Evolutionary conservation across 2,113 vertebrate species (phyloP), one percentile per base, ranked within the genome.

Genomic region (Phaethon lepturus): DNA sequence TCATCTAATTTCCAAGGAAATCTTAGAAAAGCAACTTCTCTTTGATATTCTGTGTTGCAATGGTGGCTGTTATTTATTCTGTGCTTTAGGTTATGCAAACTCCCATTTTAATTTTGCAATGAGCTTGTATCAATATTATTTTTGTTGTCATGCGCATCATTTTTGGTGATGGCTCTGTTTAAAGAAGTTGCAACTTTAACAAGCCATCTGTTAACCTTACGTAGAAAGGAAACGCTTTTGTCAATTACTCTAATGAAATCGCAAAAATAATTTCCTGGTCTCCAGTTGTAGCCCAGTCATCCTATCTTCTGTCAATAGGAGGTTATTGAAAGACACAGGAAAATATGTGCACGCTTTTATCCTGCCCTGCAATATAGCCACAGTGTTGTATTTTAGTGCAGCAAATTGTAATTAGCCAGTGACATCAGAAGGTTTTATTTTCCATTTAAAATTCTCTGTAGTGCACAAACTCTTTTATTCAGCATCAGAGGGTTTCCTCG

Each of bases 281-380:
- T 98, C 88, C 67, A 86, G 87, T 92, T 90, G 95, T 88, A 95
- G 88, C 92, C 85, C 94, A 96, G 92, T 94, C 86, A 85, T 95
- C 98, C 98, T 98, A 99, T 98, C 98, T 99, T 98, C 93, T 99
- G 99, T 99, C 99, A 99, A 99, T 98, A 99, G 96, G 89, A 97
- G 97, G 97, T 98, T 99, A 99, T 99, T 99, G 98, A 99, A 98
- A 97, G 91, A 81, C 85, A 83, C 81, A 93, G 96, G 87, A 92
- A 96, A 97, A 96, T 95, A 60, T 5, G 22, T 87, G 91, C 59
- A 90, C 49, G n/a, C 89, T 94, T 97, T 94, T 93, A 96, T 97
- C 72, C 64, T 87, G 74, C 79, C 68, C 67, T 90, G 92, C 74
- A 83, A 22, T 90, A 90, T 55, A 92, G 86, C n/a, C 47, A 49